A percentile compares a stretch with the other conserved stretches of the same genome.
Conservation (phyloP, 1,140 invertebrate genomes). For the Bursaphelenchus mucronatus region DNA sequence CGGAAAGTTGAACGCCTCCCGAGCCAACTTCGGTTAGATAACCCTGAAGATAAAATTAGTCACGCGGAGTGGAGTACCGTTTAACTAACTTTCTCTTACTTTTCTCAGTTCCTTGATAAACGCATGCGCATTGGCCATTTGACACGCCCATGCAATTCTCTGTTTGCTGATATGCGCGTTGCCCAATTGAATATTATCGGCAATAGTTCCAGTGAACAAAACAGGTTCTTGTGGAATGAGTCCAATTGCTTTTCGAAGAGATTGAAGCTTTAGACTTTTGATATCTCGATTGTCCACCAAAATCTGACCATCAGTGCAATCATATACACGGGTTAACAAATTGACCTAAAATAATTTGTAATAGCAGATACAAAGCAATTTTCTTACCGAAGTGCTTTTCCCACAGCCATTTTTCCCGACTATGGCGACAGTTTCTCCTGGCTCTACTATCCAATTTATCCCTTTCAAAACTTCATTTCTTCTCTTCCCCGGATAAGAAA, state of each 20-base stretch:
- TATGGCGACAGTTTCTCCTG: slow-evolving; percentile 83
- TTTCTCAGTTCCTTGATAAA: slow-evolving; percentile 21
- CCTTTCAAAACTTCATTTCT: slow-evolving; percentile 71
- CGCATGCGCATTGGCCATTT: slow-evolving; percentile 22
- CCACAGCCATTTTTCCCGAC: slow-evolving; percentile 65
- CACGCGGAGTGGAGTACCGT: background rate
- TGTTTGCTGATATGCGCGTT: slow-evolving; percentile 4
- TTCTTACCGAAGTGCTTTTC: background rate
- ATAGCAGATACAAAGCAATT: background rate
- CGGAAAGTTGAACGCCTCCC: slow-evolving; percentile 67
- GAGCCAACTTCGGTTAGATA: slow-evolving; percentile 53
- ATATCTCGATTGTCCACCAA: slow-evolving; percentile 21
- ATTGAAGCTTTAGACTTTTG: slow-evolving; percentile 32
- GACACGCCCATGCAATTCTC: slow-evolving; percentile 17
- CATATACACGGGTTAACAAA: slow-evolving; percentile 63
- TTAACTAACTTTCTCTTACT: background rate
- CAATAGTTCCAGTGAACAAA: slow-evolving; percentile 19
- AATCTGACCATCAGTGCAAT: slow-evolving; percentile 54
- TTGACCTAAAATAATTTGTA: slow-evolving; percentile 49
- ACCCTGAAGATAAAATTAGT: slow-evolving; percentile 20
- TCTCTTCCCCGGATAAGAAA: slow-evolving; percentile 14
- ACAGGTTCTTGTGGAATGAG: slow-evolving; percentile 25
- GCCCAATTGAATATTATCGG: slow-evolving; percentile 20
- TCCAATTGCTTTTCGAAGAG: slow-evolving; percentile 21
- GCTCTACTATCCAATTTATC: slow-evolving; percentile 76